These are phyloP conservation scores for Phthorimaea operculella DNA, from an alignment of 1,140 invertebrate species.

Conservation along the genomic window DNA sequence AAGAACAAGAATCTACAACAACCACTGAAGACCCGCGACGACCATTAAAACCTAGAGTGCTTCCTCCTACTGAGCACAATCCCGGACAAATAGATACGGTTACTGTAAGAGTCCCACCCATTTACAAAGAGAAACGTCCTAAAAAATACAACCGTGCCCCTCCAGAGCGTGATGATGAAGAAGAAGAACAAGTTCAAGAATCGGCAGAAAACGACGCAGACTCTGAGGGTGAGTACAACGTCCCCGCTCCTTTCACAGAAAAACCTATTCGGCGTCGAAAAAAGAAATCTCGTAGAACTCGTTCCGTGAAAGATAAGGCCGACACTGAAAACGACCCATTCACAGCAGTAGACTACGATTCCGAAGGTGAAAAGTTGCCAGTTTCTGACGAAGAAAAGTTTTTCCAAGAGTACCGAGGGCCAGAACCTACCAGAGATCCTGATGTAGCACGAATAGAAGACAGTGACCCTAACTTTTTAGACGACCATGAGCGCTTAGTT, in stretches of 20 bases:
- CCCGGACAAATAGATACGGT: constrained; percentile 63
- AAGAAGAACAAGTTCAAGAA: constrained; percentile 21
- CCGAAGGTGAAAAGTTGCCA: constrained; percentile 42
- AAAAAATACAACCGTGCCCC: constrained; percentile 46
- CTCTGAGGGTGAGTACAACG: constrained; percentile 34
- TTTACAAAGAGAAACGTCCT: constrained; percentile 58
- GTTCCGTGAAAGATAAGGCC: constrained; percentile 23
- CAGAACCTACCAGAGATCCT: constrained; percentile 34
- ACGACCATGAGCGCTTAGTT: constrained; percentile 36
- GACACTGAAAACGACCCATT: constrained; percentile 22
- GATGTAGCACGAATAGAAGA: constrained; percentile 37
- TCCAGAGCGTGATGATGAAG: constrained; percentile 21
- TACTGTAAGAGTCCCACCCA: constrained; percentile 61
- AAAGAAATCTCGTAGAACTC: constrained; percentile 38
- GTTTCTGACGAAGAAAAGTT: constrained; percentile 45
- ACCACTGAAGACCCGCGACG: constrained; percentile 56
- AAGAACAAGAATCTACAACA: constrained; percentile 52
- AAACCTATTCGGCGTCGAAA: constrained; percentile 37
- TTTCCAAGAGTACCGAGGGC: constrained; percentile 32
- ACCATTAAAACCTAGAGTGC: constrained; percentile 47
- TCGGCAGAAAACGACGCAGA: constrained; percentile 25
- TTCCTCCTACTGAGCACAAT: constrained; percentile 63
- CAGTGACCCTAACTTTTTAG: constrained; percentile 31
- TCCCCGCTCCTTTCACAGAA: constrained; percentile 23
- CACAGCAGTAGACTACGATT: constrained; percentile 47